A percentile compares a stretch with the other conserved stretches of the same genome.
Conservation (phyloP, 2,113 vertebrate species). For the Notothenia rossii region DNA sequence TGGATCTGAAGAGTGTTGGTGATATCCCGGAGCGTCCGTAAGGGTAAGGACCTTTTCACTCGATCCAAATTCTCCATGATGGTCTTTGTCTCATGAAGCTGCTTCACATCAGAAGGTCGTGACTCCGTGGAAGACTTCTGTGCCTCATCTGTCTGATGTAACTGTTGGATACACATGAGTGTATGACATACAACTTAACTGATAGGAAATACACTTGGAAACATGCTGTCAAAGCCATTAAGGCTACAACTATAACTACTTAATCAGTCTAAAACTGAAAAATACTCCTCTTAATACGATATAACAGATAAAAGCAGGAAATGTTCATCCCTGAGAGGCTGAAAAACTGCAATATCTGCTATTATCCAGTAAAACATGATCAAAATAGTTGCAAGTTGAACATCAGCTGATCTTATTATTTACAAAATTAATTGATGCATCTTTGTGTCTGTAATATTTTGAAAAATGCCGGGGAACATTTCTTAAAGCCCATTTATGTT, state of each 20-base stretch:
- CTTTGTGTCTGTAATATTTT: no score
- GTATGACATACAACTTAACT: neutral
- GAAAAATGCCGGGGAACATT: neutral
- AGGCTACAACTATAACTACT: neutral
- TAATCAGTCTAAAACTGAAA: no score
- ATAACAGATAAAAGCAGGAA: neutral
- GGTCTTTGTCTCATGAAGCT: constrained; percentile 68
- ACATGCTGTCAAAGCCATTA: neutral
- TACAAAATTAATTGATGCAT: no score
- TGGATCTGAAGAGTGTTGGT: constrained; percentile 60
- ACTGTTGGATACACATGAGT: constrained; percentile 32
- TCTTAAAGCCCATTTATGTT: neutral
- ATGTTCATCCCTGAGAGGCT: no score
- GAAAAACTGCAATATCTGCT: no score
- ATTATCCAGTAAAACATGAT: no score
- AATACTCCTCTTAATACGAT: no score
- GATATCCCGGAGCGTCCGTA: constrained; percentile 24
- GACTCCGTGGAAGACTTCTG: constrained; percentile 1
- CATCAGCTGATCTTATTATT: no score
- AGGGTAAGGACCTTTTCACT: constrained; percentile 58
- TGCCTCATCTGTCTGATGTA: constrained; percentile 39
- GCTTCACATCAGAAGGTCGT: constrained; percentile 55
- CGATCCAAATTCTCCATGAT: constrained; percentile 55
- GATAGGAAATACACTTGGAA: neutral
- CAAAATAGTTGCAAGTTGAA: neutral